Evolutionary conservation across 2,113 vertebrate species (phyloP), one percentile per base, ranked within the genome.

Genomic region (Gallinago undulata): DNA sequence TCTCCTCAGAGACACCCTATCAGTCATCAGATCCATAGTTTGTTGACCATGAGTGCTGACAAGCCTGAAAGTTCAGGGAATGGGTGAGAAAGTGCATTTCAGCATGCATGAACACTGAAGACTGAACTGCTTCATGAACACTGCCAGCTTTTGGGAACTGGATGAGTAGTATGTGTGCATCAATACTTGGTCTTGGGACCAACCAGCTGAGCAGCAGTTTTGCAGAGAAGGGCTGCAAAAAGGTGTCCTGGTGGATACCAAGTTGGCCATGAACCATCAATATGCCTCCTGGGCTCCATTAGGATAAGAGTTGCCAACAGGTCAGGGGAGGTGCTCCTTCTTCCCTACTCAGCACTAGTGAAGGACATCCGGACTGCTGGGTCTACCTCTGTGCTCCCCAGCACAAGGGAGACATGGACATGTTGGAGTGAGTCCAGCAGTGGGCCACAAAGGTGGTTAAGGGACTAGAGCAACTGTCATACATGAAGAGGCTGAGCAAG

Each of bases 11-110:
- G 79, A 95, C 69, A 87, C 31, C 60, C 48, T 78, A 57, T 37
- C 70, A 89, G 68, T 89, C 81, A 95, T 95, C 76, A 75, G 73
- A 82, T 43, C 87, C 82, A 80, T 50, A 45, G 28, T 68, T 73
- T 88, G 45, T 48, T 37, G 30, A 75, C 56, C 39, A 31, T 51
- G 50, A 92, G 74, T 59, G 37, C 53, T 75, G 74, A 90, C 27
- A 92, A 96, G 41, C 45, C 51, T 80, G 43, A 45, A 94, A 70
- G 63, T 90, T 94, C 51, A 82, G 67, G n/a, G 50, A 90, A 30
- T 25, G 35, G 35, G 22, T 55, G 43, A 94, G 70, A 81, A 91
- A 83, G 37, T 35, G 35, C 70, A 91, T 62, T 79, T 96, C 57
- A 53, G 62, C 39, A 33, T 81, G 57, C 19, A 81, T 39, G 39